Evolutionary conservation across 2,888 invertebrate species (phyloP).

Genomic region (Hedychridium roseum): DNA sequence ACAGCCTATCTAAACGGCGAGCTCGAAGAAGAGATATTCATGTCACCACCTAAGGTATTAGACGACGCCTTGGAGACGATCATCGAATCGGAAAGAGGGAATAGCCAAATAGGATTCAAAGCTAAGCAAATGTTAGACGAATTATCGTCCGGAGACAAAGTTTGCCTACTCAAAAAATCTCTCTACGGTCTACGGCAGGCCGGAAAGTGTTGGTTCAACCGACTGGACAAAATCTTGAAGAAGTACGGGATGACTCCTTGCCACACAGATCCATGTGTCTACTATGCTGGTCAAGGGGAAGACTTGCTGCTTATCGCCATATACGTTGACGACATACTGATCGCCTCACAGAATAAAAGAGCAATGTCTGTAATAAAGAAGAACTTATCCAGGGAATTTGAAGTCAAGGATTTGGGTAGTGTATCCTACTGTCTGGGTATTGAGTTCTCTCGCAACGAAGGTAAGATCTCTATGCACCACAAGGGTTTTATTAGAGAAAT

Average conservation of each 20-base stretch:
- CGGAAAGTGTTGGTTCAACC: constrained; percentile 7
- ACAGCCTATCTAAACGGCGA: constrained; percentile 16
- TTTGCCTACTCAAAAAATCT: constrained; percentile 7
- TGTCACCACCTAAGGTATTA: constrained; percentile 12
- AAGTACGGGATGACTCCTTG: constrained; percentile 2
- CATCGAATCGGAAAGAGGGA: background rate
- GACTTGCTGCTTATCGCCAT: constrained; percentile 1
- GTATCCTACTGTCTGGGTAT: constrained; percentile 8
- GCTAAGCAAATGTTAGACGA: constrained; percentile 10
- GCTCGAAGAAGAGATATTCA: constrained; percentile 14
- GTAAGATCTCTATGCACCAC: constrained; percentile 17
- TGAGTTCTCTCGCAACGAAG: background rate
- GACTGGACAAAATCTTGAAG: constrained; percentile 4
- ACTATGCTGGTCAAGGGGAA: background rate
- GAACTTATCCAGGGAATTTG: background rate
- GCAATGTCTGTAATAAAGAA: background rate
- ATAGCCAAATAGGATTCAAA: background rate
- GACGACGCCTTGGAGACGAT: constrained; percentile 6
- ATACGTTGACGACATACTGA: constrained; percentile 16
- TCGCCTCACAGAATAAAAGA: background rate
- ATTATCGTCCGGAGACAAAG: constrained; percentile 5
- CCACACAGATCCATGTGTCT: constrained; percentile 4
- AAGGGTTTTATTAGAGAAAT: constrained; percentile 31
- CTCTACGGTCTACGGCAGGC: constrained; percentile 14
- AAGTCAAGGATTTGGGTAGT: constrained; percentile 4